A percentile compares a stretch with the other conserved stretches of the same genome.
phyloP scores from a whole-genome alignment of 2,797 vertebrate species.

The Euphonia xanthogaster region DNA sequence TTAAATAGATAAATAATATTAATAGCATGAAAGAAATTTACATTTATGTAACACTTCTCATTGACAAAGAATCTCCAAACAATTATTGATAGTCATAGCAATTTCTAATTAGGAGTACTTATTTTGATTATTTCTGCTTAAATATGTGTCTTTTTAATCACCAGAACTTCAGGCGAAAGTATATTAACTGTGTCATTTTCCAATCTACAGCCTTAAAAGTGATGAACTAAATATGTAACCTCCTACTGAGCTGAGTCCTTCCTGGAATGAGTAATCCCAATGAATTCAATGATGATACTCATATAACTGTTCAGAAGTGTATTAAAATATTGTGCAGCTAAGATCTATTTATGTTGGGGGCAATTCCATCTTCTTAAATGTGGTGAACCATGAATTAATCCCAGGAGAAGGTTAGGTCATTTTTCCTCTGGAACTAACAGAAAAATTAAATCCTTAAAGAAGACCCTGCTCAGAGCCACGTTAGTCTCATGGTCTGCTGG shows the following conservation, averaged over 20 bases:
- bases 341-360: not conserved
- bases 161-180: slow-evolving; percentile 59
- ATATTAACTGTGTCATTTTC: slow-evolving; percentile 49
- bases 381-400: not conserved
- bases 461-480: not conserved
- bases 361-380: not conserved
- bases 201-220: slow-evolving; percentile 40
- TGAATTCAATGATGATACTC: not conserved
- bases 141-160: slow-evolving; percentile 63
- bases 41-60: slow-evolving; percentile 62
- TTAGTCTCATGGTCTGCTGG: not conserved
- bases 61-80: slow-evolving; percentile 44
- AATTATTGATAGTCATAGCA: slow-evolving; percentile 55
- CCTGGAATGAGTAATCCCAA: not conserved
- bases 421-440: not conserved
- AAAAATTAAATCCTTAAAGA: not conserved
- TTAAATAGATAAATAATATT: slow-evolving; percentile 39
- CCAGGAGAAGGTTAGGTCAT: not conserved
- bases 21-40: slow-evolving; percentile 57
- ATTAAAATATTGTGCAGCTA: not conserved
- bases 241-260: not conserved
- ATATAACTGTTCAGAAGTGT: not conserved
- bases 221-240: slow-evolving; percentile 22
- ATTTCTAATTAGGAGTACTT: slow-evolving; percentile 70
- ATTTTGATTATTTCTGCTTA: slow-evolving; percentile 71